Percentiles rank a stretch among this genome's conserved stretches.
These are phyloP conservation scores for Argyresthia albistria DNA, from an alignment of 2,888 invertebrate genomes.

Conservation along the genomic window DNA sequence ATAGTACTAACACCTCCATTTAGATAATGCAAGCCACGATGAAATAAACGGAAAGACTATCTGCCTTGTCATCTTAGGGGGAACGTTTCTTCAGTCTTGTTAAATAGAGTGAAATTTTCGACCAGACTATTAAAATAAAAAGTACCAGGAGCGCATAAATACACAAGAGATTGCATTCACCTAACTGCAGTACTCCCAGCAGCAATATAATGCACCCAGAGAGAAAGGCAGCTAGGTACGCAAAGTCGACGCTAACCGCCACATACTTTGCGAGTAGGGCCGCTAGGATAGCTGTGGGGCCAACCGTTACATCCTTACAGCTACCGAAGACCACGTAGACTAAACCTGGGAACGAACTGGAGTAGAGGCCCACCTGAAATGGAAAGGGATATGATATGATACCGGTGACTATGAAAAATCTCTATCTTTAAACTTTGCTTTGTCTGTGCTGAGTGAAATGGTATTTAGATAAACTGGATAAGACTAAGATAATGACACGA, in stretches of 20 bases:
- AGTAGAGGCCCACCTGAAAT: constrained; percentile 87
- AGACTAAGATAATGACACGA: no score
- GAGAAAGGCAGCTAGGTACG: constrained; percentile 80
- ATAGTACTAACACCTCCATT: no score
- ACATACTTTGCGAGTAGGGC: constrained; percentile 83
- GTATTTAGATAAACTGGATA: no score
- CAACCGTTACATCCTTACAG: constrained; percentile 82
- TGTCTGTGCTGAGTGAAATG: no score
- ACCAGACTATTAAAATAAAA: not conserved
- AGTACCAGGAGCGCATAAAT: not conserved
- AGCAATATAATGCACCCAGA: constrained; percentile 81
- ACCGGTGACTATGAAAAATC: no score
- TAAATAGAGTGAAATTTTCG: no score
- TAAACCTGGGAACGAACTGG: constrained; percentile 93
- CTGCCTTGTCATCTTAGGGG: no score
- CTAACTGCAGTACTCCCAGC: constrained; percentile 81
- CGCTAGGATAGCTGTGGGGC: constrained; percentile 93
- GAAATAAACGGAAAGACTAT: no score
- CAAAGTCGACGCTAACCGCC: constrained; percentile 76
- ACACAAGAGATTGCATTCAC: constrained; percentile 20
- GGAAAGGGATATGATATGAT: not conserved
- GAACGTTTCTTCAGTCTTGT: no score
- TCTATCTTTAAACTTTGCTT: no score
- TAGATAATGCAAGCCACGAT: no score
- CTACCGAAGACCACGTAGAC: constrained; percentile 91